Evolutionary conservation across 1,140 invertebrate genomes (phyloP).

Genomic region (Drosophila trapezifrons): DNA sequence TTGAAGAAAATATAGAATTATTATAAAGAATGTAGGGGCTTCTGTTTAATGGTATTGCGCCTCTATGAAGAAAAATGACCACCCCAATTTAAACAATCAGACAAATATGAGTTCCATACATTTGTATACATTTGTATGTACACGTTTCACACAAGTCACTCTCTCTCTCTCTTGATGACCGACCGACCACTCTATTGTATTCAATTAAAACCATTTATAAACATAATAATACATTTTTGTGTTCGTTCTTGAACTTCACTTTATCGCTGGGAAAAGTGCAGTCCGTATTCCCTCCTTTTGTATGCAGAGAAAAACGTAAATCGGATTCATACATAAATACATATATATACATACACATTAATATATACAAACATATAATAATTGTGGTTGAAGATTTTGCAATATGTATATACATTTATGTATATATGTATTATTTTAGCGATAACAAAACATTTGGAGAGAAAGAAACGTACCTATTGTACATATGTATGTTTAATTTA

Average conservation of each 20-base stretch:
- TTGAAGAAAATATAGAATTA: too few species aligned
- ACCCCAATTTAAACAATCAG: conserved; percentile 20
- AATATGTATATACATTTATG: conserved; percentile 1
- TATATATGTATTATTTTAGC: conserved; percentile 1
- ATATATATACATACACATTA: conserved; percentile 12
- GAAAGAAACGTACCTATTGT: conserved; percentile 25
- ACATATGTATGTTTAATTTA: conserved; percentile 35
- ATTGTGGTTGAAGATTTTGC: conserved; percentile 6
- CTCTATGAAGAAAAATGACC: conserved; percentile 1
- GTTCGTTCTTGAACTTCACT: conserved; percentile 79
- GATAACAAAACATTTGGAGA: conserved; percentile 20
- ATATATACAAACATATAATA: conserved; percentile 1
- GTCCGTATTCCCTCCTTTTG: conserved; percentile 49
- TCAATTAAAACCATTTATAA: conserved; percentile 79
- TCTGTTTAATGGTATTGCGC: background rate
- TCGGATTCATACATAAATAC: conserved; percentile 14
- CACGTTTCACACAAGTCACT: conserved; percentile 33
- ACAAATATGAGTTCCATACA: conserved; percentile 7
- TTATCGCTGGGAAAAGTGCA: conserved; percentile 58
- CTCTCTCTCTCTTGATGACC: conserved; percentile 40
- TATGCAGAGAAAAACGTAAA: conserved; percentile 23
- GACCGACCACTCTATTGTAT: conserved; percentile 66
- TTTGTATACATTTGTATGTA: conserved; percentile 19
- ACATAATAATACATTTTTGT: conserved; percentile 72
- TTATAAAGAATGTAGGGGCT: background rate